Evolutionary conservation across 2,888 invertebrate genomes (phyloP).

Genomic region (Tenthredo scrophulariae): DNA sequence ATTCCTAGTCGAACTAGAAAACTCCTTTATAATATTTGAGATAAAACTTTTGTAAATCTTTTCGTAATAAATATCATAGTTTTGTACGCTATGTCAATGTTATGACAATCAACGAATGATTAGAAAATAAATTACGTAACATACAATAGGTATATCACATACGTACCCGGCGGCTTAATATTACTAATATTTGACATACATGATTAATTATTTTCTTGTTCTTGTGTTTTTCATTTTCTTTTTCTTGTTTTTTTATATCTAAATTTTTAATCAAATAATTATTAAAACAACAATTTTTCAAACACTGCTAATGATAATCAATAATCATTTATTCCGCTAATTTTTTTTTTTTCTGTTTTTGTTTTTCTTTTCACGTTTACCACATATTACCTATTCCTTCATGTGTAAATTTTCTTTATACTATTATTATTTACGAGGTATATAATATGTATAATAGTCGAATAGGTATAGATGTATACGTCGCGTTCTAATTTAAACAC

Average conservation of each 20-base stretch:
- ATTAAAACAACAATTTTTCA: not conserved
- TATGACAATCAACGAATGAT: conserved; percentile 20
- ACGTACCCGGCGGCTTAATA: conserved; percentile 9
- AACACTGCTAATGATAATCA: conserved; percentile 24
- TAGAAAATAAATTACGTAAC: conserved; percentile 9
- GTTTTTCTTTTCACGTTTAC: not conserved
- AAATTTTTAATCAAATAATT: not conserved
- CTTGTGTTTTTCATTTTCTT: not conserved
- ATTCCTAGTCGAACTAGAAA: not conserved
- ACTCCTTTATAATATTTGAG: not conserved
- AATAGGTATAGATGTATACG: conserved; percentile 22
- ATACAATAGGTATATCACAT: conserved; percentile 33
- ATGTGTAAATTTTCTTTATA: not conserved
- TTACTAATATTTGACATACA: conserved; percentile 26
- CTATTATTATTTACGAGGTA: not conserved
- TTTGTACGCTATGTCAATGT: conserved; percentile 21
- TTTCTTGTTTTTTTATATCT: not conserved
- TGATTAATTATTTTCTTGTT: not conserved
- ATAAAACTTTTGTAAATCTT: conserved; percentile 6
- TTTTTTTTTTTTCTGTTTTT: not conserved
- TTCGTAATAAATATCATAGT: conserved; percentile 12
- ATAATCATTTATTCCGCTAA: conserved; percentile 16
- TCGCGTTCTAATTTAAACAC: conserved; percentile 16
- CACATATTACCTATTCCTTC: not conserved
- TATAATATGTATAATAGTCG: conserved; percentile 16